Evolutionary conservation across 2,113 vertebrate species (phyloP).

Genomic region (Toxotes jaculatrix): DNA sequence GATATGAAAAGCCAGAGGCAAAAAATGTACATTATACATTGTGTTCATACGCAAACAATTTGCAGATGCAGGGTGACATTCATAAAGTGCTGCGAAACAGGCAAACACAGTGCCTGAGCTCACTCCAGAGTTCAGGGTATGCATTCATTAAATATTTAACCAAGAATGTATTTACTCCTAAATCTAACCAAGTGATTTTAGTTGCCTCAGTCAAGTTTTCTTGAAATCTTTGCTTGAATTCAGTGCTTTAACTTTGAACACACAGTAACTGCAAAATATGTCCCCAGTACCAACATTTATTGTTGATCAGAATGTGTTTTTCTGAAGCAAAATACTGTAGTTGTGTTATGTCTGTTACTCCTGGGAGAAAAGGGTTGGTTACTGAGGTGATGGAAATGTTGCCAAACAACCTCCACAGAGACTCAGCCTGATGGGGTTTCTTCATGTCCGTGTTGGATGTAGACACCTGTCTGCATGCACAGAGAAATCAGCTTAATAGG

Average conservation of each 20-base stretch:
- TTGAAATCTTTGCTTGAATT: not conserved
- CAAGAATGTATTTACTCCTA: not conserved
- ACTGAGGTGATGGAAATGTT: constrained; percentile 14
- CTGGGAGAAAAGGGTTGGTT: not conserved
- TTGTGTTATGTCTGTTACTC: not conserved
- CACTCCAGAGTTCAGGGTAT: not conserved
- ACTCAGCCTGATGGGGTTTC: constrained; percentile 15
- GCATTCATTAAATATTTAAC: constrained; percentile 7
- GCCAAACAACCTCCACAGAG: constrained; percentile 9
- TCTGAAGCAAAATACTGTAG: not conserved
- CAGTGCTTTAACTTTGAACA: not conserved
- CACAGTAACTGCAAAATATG: not conserved
- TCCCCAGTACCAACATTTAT: not conserved
- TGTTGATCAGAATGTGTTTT: not conserved
- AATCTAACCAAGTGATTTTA: not conserved
- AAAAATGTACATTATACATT: constrained; percentile 1
- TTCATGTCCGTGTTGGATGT: not conserved
- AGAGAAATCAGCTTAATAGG: constrained; percentile 3
- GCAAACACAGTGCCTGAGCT: not conserved
- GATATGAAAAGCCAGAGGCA: not conserved
- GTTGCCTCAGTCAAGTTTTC: not conserved
- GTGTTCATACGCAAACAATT: not conserved
- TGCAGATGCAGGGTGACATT: not conserved
- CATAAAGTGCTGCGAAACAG: not conserved
- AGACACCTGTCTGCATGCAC: not conserved